These are phyloP conservation scores for Diadumene lineata DNA, from an alignment of 92 coral and sea anemone genomes.

Conservation along the genomic window DNA sequence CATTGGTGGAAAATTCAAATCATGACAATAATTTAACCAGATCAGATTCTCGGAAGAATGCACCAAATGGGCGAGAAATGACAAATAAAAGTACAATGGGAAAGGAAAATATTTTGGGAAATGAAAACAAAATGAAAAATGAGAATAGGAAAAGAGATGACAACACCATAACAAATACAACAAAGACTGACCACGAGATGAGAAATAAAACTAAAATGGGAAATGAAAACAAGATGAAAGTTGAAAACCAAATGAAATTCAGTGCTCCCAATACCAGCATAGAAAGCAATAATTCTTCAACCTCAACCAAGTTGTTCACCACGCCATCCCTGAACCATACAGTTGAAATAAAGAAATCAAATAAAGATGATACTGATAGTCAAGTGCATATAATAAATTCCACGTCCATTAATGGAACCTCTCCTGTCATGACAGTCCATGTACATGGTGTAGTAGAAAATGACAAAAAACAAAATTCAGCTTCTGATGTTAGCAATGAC, in stretches of 20 bases:
- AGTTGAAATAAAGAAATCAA: background rate
- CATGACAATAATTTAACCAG: background rate
- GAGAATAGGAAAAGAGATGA: background rate
- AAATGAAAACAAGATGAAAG: background rate
- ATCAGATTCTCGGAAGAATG: background rate
- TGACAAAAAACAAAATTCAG: background rate
- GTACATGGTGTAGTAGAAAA: slow-evolving; percentile 14
- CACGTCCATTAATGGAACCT: background rate
- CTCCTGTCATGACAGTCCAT: slow-evolving; percentile 23
- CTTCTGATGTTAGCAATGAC: background rate
- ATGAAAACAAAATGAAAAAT: background rate
- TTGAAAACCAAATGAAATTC: too few relatives aligned
- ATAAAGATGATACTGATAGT: background rate
- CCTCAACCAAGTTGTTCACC: background rate
- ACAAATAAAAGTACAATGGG: background rate
- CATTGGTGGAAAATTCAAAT: background rate
- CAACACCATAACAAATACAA: background rate
- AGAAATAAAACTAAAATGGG: background rate
- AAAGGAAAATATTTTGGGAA: background rate
- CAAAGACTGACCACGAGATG: background rate
- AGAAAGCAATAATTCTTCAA: background rate
- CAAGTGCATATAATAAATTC: background rate
- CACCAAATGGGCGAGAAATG: background rate
- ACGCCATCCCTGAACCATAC: background rate
- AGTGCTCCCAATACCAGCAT: too few relatives aligned